Evolutionary conservation across 2,888 invertebrate species (phyloP), one percentile per base, ranked within the genome.

Genomic region (Clanis bilineata): DNA sequence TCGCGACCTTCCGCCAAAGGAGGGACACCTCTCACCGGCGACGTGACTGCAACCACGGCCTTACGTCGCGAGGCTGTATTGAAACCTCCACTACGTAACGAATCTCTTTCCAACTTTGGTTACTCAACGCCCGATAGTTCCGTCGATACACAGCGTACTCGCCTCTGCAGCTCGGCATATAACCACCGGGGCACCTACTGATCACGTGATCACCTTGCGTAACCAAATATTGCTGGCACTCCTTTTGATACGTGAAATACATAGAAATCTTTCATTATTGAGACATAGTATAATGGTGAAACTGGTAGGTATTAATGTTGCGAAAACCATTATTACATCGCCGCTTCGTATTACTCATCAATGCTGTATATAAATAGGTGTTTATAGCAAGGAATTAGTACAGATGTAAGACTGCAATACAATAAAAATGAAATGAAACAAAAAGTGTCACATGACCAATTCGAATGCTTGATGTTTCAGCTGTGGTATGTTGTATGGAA

Each of bases 1-100:
- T 82, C 78, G 86, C 90, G 91, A 91, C 91, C 91, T 91, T 91
- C 89, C 88, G 82, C 67, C 79, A 78, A 81, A 86, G 89, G 89
- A 86, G 90, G 90, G 89, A 89, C 88, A 84, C 90, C 90, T 88
- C 89, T 88, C 90, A 89, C 90, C 83, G 86, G 60, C 88, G 83
- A 90, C 90, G 91, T 91, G 91, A 89, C 90, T 88, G 90, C 88
- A 87, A 86, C 87, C 86, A 83, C 90, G 91, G 91, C 91, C 91
- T 90, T 88, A 91, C 85, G 81, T 82, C 83, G 90, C 91, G 91
- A 91, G 91, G 90, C 86, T 90, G 89, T 90, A 90, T 90, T 85
- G 88, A 90, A 90, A 90, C 88, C 79, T 87, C 85, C 86, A 90
- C 85, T 87, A 90, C 90, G 90, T 89, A 90, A 90, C 86, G 85